These are phyloP conservation scores for Chironomus tepperi DNA, from an alignment of 1,140 invertebrate species.

Conservation along the genomic window DNA sequence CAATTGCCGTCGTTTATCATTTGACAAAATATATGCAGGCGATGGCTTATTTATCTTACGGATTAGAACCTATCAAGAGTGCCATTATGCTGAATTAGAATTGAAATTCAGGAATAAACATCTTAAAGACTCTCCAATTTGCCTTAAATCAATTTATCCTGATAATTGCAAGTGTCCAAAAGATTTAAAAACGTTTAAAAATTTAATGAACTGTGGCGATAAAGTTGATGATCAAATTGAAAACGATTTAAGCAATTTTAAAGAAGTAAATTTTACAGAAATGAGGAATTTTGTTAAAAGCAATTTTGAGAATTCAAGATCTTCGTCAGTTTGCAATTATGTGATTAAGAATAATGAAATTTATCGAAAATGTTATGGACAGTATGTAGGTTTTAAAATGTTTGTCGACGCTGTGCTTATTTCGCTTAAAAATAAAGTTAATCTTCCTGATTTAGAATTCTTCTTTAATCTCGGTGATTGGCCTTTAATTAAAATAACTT, in stretches of 20 bases:
- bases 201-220: slow-evolving; percentile 55
- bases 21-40: slow-evolving; percentile 68
- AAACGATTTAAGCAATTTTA: slow-evolving; percentile 62
- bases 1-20: slow-evolving; percentile 28
- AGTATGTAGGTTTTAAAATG: slow-evolving; percentile 94
- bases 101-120: slow-evolving; percentile 58
- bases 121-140: slow-evolving; percentile 58
- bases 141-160: slow-evolving; percentile 61
- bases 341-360: slow-evolving; percentile 77
- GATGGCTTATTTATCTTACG: slow-evolving; percentile 81
- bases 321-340: slow-evolving; percentile 86
- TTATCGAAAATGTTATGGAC: slow-evolving; percentile 82
- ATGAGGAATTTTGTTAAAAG: slow-evolving; percentile 56
- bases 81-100: slow-evolving; percentile 58
- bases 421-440: slow-evolving; percentile 73
- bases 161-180: slow-evolving; percentile 81
- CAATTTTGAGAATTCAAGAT: slow-evolving; percentile 43
- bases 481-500: slow-evolving; percentile 61
- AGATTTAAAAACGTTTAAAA: slow-evolving; percentile 56
- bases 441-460: slow-evolving; percentile 81
- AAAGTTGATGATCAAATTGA: slow-evolving; percentile 59
- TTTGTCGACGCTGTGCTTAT: slow-evolving; percentile 85
- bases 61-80: slow-evolving; percentile 71
- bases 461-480: slow-evolving; percentile 93
- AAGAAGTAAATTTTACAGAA: slow-evolving; percentile 59